Percentiles rank a stretch among this genome's conserved stretches.
phyloP scores from a whole-genome alignment of 2,888 invertebrate genomes.

The Cheilosia grossa region DNA sequence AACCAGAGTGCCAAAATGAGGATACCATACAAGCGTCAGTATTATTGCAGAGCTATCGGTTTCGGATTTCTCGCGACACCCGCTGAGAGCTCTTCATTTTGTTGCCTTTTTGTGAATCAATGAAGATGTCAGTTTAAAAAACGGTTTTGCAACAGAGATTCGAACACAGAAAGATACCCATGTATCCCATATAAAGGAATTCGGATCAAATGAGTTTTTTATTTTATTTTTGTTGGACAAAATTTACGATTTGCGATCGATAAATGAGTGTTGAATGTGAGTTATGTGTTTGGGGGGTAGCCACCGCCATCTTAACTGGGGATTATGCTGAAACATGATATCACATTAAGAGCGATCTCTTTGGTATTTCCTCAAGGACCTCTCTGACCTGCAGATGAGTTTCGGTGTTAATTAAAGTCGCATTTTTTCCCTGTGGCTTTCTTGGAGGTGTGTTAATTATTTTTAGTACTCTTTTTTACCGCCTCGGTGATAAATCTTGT shows the following conservation, averaged over 20 bases:
- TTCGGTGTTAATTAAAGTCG: slow-evolving; percentile 65
- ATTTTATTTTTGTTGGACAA: slow-evolving; percentile 19
- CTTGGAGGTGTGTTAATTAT: slow-evolving; percentile 44
- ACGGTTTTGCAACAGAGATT: slow-evolving; percentile 26
- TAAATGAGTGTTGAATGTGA: slow-evolving; percentile 69
- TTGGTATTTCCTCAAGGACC: slow-evolving; percentile 39
- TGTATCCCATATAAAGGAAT: slow-evolving; percentile 10
- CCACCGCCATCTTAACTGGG: slow-evolving; percentile 12
- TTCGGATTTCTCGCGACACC: slow-evolving; percentile 49
- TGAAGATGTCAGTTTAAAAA: slow-evolving; percentile 66
- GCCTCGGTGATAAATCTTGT: slow-evolving; percentile 53
- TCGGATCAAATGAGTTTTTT: slow-evolving; percentile 29
- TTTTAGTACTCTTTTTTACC: neutral
- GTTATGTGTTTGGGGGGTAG: slow-evolving; percentile 56
- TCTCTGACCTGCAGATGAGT: slow-evolving; percentile 44
- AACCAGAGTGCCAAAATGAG: slow-evolving; percentile 57
- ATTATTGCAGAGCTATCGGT: slow-evolving; percentile 13
- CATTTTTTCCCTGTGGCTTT: slow-evolving; percentile 36
- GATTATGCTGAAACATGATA: slow-evolving; percentile 56
- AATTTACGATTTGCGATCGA: slow-evolving; percentile 67
- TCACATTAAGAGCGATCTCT: slow-evolving; percentile 45
- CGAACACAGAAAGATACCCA: neutral
- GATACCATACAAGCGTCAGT: neutral
- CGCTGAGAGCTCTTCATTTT: slow-evolving; percentile 45
- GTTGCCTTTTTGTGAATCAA: slow-evolving; percentile 55